phyloP scores from a whole-genome alignment of 1,140 invertebrate genomes.

The Polypedilum vanderplanki region DNA sequence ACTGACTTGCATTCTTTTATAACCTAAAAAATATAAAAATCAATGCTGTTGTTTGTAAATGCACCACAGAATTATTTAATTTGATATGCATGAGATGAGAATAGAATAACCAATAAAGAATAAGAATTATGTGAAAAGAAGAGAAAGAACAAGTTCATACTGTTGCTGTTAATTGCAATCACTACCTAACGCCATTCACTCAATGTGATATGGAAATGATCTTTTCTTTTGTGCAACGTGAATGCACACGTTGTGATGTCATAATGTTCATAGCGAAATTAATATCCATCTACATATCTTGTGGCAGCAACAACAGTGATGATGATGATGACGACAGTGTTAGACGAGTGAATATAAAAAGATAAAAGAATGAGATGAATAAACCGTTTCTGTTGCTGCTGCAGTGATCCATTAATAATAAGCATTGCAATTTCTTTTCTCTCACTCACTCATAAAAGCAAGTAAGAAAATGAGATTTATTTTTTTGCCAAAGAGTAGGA shows the following conservation, averaged over 20 bases:
- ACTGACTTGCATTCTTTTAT: neutral
- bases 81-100: neutral
- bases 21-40: neutral
- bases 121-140: neutral
- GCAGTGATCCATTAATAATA: slow-evolving; percentile 18
- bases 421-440: neutral
- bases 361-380: neutral
- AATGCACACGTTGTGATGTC: neutral
- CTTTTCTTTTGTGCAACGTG: neutral
- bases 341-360: too few relatives aligned
- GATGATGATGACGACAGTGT: neutral
- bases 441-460: neutral
- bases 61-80: neutral
- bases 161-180: neutral
- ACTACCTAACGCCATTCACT: too few relatives aligned
- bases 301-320: neutral
- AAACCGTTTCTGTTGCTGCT: neutral
- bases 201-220: neutral
- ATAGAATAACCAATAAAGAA: neutral
- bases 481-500: neutral
- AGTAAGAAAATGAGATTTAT: too few relatives aligned
- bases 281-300: too few relatives aligned
- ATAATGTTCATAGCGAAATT: neutral
- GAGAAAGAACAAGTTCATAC: neutral
- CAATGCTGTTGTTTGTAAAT: neutral